Evolutionary conservation across 1,140 invertebrate genomes (phyloP).

Genomic region (Mizuhopecten yessoensis): DNA sequence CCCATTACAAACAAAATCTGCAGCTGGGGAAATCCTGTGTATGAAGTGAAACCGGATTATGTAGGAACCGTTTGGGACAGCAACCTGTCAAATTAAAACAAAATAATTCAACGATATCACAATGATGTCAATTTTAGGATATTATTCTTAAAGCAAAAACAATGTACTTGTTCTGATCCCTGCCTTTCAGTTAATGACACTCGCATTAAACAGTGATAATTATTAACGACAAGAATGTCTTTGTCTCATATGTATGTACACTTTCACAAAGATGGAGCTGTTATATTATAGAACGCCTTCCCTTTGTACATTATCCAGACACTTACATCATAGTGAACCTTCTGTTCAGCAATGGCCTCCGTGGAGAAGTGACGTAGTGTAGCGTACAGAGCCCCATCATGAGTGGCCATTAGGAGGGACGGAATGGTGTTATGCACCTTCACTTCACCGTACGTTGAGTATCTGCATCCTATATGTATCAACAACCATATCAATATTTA

Average conservation of each 20-base stretch:
- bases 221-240: too few relatives aligned
- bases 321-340: slow-evolving; percentile 66
- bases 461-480: slow-evolving; percentile 29
- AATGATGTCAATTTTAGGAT: too few relatives aligned
- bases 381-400: slow-evolving; percentile 70
- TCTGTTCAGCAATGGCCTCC: slow-evolving; percentile 66
- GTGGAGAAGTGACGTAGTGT: slow-evolving; percentile 54
- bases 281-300: too few relatives aligned
- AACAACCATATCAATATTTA: too few relatives aligned
- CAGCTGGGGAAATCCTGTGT: not conserved
- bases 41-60: not conserved
- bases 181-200: too few relatives aligned
- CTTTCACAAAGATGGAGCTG: too few relatives aligned
- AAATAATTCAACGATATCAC: too few relatives aligned
- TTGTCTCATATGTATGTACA: not conserved
- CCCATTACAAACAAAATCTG: not conserved
- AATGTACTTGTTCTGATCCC: too few relatives aligned
- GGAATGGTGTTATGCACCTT: slow-evolving; percentile 57
- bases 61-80: not conserved
- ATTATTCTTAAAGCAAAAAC: too few relatives aligned
- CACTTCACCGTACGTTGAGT: slow-evolving; percentile 52
- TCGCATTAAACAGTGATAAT: too few relatives aligned
- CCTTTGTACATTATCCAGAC: too few relatives aligned
- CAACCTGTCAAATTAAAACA: not conserved
- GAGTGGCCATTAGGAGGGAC: slow-evolving; percentile 60